Base-by-base conservation (phyloP, 1,140 invertebrate species). In the Drosophila asahinai region DNA sequence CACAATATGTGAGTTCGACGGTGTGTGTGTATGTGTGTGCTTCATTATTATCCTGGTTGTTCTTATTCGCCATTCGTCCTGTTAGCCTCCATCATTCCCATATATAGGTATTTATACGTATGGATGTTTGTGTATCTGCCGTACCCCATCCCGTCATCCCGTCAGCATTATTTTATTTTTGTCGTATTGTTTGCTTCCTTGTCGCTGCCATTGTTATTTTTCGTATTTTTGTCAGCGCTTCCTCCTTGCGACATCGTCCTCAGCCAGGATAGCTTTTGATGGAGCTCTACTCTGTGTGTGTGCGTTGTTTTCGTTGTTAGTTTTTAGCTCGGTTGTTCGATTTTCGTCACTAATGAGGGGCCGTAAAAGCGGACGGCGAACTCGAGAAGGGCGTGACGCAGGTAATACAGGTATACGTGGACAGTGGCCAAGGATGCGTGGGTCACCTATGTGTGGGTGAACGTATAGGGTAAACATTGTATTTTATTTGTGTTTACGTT, bases 401-500 rank as follows among this genome's bases (percentile, higher is more conserved):
- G 68, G 64, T 55, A 59, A 30, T 30, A 43, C 40, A 6, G 42
- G 36, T n/a, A 57, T 57, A 40, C 14, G 38, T 66, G 63, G 78
- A 30, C 61, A 58, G 42, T 49, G 62, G 43, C 52, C 47, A 43
- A 38, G 43, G 59, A 51, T 30, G 33, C 22, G 25, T 51, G 62
- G 30, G 47, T 30, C 55, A 54, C 49, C 38, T 33, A 17, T 36
- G 36, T 42, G 47, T 51, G 22, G 33, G 49, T 33, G 27, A 42
- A 25, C 22, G 22, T 43, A 17, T 36, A 14, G 63, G 58, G 73
- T 81, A 84, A 84, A 84, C 77, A 87, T 75, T 87, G 81, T 76
- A 86, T 78, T 87, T 89, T 89, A 79, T 89, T 90, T 84, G 75
- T 89, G 77, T 87, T 87, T 86, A 86, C 83, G 80, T 83, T 89